Evolutionary conservation across 2,797 vertebrate species (phyloP).

Genomic region (Hozukius guyotensis): DNA sequence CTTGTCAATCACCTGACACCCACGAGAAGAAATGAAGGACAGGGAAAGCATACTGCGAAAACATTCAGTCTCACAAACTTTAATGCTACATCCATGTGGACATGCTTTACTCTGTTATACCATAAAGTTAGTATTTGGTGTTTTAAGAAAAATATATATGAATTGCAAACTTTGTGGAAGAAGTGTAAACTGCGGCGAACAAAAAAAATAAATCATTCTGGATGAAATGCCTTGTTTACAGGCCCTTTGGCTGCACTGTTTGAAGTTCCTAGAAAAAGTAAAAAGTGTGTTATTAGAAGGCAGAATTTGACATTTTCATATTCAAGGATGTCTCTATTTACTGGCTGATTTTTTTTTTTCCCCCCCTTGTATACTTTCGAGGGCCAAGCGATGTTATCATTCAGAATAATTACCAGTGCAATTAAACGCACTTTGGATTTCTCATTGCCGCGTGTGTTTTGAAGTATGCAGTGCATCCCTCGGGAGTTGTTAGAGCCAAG

Average conservation of each 20-base stretch:
- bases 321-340: slow-evolving; percentile 10
- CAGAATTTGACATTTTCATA: neutral
- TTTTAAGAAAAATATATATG: neutral
- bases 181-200: neutral
- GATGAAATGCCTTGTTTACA: neutral
- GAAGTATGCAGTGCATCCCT: slow-evolving; percentile 35
- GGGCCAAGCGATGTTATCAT: slow-evolving; percentile 21
- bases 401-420: slow-evolving; percentile 27
- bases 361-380: neutral
- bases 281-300: neutral
- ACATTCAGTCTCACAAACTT: neutral
- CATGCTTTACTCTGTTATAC: neutral
- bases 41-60: neutral
- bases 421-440: slow-evolving; percentile 16
- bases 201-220: neutral
- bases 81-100: neutral
- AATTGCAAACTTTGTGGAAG: neutral
- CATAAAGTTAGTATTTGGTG: neutral
- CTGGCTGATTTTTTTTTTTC: neutral
- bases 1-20: slow-evolving; percentile 33
- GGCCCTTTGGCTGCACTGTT: neutral
- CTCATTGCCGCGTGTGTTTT: slow-evolving; percentile 13
- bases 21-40: neutral
- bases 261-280: neutral
- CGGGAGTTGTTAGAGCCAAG: slow-evolving; percentile 27